A percentile compares a stretch with the other conserved stretches of the same genome.
Conservation (phyloP, 2,113 vertebrate genomes). For the Cyprinus carpio region DNA sequence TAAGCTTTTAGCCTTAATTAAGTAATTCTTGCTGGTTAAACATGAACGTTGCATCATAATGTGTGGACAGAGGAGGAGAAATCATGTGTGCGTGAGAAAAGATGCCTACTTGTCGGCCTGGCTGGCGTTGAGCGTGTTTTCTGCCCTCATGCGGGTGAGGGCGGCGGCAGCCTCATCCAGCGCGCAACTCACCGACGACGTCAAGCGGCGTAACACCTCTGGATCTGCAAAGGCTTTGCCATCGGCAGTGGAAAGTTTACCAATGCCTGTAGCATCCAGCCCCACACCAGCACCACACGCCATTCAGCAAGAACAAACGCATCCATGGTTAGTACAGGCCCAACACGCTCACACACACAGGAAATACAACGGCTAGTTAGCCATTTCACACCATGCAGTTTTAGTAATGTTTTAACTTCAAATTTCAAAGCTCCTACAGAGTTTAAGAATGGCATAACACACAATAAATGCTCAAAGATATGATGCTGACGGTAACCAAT, state of each 20-base stretch:
- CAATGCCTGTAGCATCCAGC: constrained; percentile 87
- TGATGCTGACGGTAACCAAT: not conserved
- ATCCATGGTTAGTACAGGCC: constrained; percentile 64
- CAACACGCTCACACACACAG: constrained; percentile 41
- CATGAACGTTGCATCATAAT: not conserved
- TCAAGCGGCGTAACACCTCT: constrained; percentile 94
- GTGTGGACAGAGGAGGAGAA: not conserved
- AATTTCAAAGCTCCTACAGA: not conserved
- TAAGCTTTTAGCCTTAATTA: not conserved
- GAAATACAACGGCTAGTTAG: constrained; percentile 41
- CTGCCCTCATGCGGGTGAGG: constrained; percentile 96
- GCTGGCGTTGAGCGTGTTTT: constrained; percentile 93
- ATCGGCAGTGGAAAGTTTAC: constrained; percentile 99
- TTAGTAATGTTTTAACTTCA: constrained; percentile 29
- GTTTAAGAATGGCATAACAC: not conserved
- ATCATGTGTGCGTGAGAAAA: constrained; percentile 40
- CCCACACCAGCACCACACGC: constrained; percentile 69
- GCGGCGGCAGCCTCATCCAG: constrained; percentile 98
- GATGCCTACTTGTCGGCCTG: constrained; percentile 98
- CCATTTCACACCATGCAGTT: constrained; percentile 24
- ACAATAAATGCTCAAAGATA: not conserved
- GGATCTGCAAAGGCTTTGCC: constrained; percentile 99
- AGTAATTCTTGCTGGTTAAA: constrained; percentile 16
- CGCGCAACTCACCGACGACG: constrained; percentile 97
- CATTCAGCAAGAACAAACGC: constrained; percentile 71